Conservation (phyloP, 1,140 invertebrate species). For the Magallana gigas region DNA sequence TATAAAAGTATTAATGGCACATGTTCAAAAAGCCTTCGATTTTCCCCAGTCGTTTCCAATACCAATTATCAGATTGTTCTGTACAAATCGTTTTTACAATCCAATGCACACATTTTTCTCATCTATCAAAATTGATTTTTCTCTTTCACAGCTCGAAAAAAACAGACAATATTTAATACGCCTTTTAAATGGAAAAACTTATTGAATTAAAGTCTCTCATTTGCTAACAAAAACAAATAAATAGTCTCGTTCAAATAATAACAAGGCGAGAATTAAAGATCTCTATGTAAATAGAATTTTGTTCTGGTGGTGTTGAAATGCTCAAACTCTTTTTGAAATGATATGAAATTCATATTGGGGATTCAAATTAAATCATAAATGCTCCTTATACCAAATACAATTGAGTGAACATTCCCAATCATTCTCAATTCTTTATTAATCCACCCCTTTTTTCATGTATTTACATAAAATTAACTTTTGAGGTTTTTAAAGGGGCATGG, state of each 20-base stretch:
- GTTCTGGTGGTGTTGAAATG: too few relatives aligned
- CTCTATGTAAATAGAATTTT: too few relatives aligned
- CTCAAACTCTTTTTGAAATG: too few relatives aligned
- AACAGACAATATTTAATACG: conserved; percentile 26
- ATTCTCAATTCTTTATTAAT: too few relatives aligned
- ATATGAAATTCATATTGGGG: too few relatives aligned
- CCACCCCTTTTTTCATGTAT: too few relatives aligned
- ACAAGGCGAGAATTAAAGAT: background rate
- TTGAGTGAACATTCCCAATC: too few relatives aligned
- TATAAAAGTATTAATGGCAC: background rate
- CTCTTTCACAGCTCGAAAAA: background rate
- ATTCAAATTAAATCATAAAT: too few relatives aligned
- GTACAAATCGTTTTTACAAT: conserved; percentile 11
- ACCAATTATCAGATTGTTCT: conserved; percentile 10
- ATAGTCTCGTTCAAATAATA: background rate
- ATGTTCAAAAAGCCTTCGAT: conserved; percentile 24
- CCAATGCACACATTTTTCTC: conserved; percentile 9
- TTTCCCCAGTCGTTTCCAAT: conserved; percentile 10
- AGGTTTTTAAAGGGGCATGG: too few relatives aligned
- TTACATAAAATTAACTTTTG: too few relatives aligned
- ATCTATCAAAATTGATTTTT: conserved; percentile 15
- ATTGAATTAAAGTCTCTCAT: conserved; percentile 1
- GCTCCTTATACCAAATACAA: too few relatives aligned
- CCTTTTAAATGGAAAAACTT: background rate
- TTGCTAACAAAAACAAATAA: background rate